Base-by-base conservation (phyloP, 2,888 invertebrate species). In the Seladonia tumulorum region DNA sequence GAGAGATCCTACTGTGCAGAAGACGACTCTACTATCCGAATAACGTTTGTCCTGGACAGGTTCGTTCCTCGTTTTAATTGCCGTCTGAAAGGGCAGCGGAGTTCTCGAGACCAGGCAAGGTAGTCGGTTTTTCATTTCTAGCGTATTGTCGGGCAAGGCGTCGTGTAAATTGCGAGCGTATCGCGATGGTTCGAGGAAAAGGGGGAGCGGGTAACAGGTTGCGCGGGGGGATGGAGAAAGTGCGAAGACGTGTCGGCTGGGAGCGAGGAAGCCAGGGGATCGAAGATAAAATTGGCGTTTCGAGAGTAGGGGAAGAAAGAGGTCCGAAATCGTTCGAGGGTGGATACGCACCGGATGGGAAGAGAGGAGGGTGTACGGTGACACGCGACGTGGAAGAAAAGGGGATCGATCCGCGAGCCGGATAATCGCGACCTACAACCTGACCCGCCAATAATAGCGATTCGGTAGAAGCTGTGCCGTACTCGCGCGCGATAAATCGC, bases 401-500 rank as follows among this genome's bases (percentile, higher is more conserved):
- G 53, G 80, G n/a, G 79, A 87, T 87, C 87, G 87, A 85, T 88
- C 85, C 75, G 60, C 42, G 25, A 16, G 29, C 7, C 63, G 66
- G 85, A 82, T 85, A 87, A 85, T 87, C 88, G 79, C 73, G 82
- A 87, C 82, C 81, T 76, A 83, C 63, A 75, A 80, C 79, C 74
- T 77, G 60, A 68, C n/a, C 76, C 82, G 75, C 78, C 86, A 82
- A 83, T 83, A 87, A 87, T 83, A 86, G 63, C 70, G 60, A 77
- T 63, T 68, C 76, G 29, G 22, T 72, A n/a, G 25, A 25, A 14
- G 25, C 16, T 16, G 63, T 29, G n/a, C 22, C 53, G 53, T 1
- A n/a, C n/a, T 53, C 22, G 53, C 22, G 53, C 53, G 53, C n/a
- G 53, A 53, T 60, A 60, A 60, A 60, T 60, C 60, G 60, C 16